These are phyloP conservation scores for Caenorhabditis latens DNA, from an alignment of 1,140 invertebrate genomes.

Conservation along the genomic window DNA sequence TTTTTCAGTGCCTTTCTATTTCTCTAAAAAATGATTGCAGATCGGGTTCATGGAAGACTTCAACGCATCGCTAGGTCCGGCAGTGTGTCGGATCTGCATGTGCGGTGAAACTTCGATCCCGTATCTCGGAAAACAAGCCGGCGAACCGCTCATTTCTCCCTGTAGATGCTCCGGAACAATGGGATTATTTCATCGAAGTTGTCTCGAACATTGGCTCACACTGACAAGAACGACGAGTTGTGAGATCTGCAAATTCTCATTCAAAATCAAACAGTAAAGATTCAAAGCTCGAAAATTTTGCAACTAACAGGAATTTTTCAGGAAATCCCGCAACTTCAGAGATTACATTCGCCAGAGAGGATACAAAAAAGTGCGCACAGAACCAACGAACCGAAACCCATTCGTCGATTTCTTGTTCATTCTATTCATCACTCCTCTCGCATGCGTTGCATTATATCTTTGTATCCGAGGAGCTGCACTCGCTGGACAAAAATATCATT, in stretches of 20 bases:
- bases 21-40: no score
- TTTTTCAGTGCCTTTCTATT: no score
- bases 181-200: conserved; percentile 59
- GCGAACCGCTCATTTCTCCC: conserved; percentile 57
- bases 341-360: conserved; percentile 52
- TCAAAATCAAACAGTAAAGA: conserved; percentile 52
- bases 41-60: conserved; percentile 32
- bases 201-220: conserved; percentile 61
- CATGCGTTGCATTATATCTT: background rate
- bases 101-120: conserved; percentile 59
- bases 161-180: conserved; percentile 55
- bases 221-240: conserved; percentile 51
- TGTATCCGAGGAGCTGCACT: conserved; percentile 11
- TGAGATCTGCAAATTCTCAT: conserved; percentile 58
- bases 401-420: conserved; percentile 31
- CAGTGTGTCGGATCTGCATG: conserved; percentile 54
- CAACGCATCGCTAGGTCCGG: conserved; percentile 49
- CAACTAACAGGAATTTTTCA: conserved; percentile 6
- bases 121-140: conserved; percentile 46
- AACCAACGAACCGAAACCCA: conserved; percentile 35
- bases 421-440: conserved; percentile 20
- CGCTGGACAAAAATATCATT: conserved; percentile 30
- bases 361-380: background rate
- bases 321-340: conserved; percentile 43
- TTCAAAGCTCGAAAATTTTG: background rate